Evolutionary conservation across 2,888 invertebrate species (phyloP).

Genomic region (Eilema griseolum): DNA sequence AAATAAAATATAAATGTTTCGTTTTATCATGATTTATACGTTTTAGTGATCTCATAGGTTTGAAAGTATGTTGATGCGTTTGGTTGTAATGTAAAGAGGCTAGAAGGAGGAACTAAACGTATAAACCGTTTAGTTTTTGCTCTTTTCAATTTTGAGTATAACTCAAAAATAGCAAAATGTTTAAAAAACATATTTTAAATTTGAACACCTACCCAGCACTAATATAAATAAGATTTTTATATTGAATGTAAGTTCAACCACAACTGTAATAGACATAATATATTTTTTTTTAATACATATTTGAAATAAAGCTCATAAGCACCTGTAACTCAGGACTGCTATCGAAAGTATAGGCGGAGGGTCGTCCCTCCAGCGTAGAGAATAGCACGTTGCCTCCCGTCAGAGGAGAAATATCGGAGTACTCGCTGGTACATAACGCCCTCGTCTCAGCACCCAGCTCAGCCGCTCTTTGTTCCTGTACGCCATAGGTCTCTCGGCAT

Average conservation of each 20-base stretch:
- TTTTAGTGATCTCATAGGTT: no score
- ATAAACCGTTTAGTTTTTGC: background rate
- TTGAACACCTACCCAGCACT: no score
- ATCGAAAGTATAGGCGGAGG: conserved; percentile 97
- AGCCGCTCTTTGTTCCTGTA: conserved; percentile 92
- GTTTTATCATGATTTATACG: no score
- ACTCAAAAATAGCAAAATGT: no score
- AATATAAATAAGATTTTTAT: no score
- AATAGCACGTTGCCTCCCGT: conserved; percentile 98
- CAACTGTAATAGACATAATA: no score
- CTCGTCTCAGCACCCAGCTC: conserved; percentile 94
- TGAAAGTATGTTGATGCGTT: no score
- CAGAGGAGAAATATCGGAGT: conserved; percentile 98
- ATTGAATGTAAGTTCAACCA: no score
- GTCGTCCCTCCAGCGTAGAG: conserved; percentile 97
- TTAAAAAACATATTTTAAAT: no score
- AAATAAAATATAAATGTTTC: background rate
- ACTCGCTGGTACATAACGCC: conserved; percentile 99
- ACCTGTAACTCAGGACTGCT: conserved; percentile 96
- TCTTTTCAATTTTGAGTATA: no score
- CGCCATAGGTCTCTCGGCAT: conserved; percentile 96
- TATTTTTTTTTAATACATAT: background rate
- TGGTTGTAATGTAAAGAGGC: no score
- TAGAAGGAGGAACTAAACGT: background rate
- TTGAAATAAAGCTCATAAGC: background rate